These are phyloP conservation scores for Tenthredo livida DNA, from an alignment of 2,888 invertebrate species.

Conservation along the genomic window DNA sequence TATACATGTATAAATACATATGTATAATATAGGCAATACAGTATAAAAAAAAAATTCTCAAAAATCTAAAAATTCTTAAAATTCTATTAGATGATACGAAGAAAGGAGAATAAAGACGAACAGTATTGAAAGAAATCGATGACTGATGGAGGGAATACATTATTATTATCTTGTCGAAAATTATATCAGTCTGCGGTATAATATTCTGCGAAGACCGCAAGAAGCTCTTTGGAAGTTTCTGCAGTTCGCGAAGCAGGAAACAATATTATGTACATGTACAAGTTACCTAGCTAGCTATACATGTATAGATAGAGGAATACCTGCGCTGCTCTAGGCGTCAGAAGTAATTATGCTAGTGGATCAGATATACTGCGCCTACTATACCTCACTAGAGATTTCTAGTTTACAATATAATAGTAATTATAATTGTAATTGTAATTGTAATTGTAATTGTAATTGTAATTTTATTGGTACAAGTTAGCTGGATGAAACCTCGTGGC, in stretches of 20 bases:
- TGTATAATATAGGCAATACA: too few species aligned
- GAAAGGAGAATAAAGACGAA: not conserved
- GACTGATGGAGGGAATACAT: not conserved
- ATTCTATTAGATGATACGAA: not conserved
- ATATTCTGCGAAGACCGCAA: not conserved
- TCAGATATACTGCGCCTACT: constrained; percentile 1
- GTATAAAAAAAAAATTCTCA: too few species aligned
- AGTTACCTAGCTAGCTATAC: not conserved
- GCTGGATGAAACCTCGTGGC: not conserved
- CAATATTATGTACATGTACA: too few species aligned
- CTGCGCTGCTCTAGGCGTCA: constrained; percentile 15
- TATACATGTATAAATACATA: too few species aligned
- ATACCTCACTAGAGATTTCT: not conserved
- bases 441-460: not conserved
- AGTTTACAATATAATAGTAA: not conserved
- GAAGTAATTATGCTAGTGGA: constrained; percentile 17
- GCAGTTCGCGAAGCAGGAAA: not conserved
- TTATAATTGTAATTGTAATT: not conserved
- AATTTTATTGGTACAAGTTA: not conserved
- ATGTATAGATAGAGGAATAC: too few species aligned
- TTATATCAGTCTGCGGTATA: not conserved
- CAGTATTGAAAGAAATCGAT: not conserved
- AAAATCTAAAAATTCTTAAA: too few species aligned
- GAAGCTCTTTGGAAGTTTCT: constrained; percentile 25
- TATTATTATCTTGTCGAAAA: not conserved